Evolutionary conservation across 2,113 vertebrate genomes (phyloP), one percentile per base, ranked within the genome.

Genomic region (Bucco capensis): DNA sequence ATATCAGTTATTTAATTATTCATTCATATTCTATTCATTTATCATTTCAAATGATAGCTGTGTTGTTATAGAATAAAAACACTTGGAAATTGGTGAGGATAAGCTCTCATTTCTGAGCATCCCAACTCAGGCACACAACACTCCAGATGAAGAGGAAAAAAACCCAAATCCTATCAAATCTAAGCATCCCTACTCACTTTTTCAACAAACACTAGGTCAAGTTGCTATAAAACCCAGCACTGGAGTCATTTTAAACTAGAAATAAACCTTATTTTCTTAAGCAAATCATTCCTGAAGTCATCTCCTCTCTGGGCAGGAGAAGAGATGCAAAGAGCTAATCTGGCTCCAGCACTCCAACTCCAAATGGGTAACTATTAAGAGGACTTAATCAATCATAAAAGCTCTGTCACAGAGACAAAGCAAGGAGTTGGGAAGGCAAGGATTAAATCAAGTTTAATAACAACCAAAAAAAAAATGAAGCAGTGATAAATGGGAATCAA

Each of bases 371-470:
- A 86, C 85, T 85, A 70, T 91, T 86, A 76, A 57, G 76, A 70
- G 64, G 53, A 69, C 69, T 54, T 24, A 61, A 92, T 94, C 91
- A 94, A 95, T 96, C 94, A 94, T 38, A 66, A 42, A 50, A 30
- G 60, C n/a, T 23, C 92, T 90, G 92, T 50, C 90, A 92, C 54
- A 4, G 78, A 92, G 89, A 94, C 93, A 91, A 83, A 12, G 2
- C 83, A 83, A 86, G 60, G 88, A 92, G 76, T 6, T n/a, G 64
- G 65, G 86, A 88, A 94, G 77, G 88, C 38, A 21, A 83, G 72
- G 79, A 95, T 95, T 95, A 91, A 94, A 95, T 92, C 89, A 96
- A 94, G 75, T 83, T 94, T 86, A 93, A 95, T 93, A 80, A 53
- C 16, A 51, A 16, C n/a, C n/a, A n/a, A 94, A 94, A 92, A 95